Evolutionary conservation across 2,797 vertebrate species (phyloP).

Genomic region (Sternarchorhynchus goeldii): DNA sequence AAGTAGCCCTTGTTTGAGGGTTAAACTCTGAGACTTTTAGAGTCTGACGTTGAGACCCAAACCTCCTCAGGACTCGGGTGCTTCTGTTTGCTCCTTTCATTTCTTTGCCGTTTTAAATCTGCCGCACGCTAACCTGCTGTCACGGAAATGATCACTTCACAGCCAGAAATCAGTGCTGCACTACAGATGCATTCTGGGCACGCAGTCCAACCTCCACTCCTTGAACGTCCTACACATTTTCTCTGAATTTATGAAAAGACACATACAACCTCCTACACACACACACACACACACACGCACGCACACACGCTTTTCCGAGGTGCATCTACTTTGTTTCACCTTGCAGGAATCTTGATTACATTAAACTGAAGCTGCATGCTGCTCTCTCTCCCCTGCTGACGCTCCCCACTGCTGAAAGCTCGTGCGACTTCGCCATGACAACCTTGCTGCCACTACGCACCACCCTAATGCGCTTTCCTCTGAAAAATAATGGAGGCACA

Average conservation of each 20-base stretch:
- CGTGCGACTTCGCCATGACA: constrained; percentile 70
- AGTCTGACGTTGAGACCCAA: neutral
- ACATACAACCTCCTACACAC: neutral
- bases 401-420: constrained; percentile 62
- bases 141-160: constrained; percentile 32
- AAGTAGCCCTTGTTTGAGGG: neutral
- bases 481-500: constrained; percentile 72
- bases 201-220: constrained; percentile 38
- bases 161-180: constrained; percentile 31
- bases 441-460: constrained; percentile 60
- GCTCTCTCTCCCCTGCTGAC: constrained; percentile 58
- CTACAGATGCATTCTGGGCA: constrained; percentile 49
- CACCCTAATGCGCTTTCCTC: constrained; percentile 76
- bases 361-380: constrained; percentile 70
- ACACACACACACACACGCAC: neutral
- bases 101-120: neutral
- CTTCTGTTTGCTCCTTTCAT: neutral
- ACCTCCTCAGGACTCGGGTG: neutral
- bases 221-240: constrained; percentile 50
- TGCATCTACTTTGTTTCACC: constrained; percentile 74
- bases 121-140: constrained; percentile 10
- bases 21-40: no score
- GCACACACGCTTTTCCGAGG: constrained; percentile 53
- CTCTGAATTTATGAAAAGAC: constrained; percentile 40
- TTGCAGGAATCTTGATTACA: constrained; percentile 71